These are phyloP conservation scores for Alfaro cultratus DNA, from an alignment of 2,797 vertebrate genomes.

Conservation along the genomic window DNA sequence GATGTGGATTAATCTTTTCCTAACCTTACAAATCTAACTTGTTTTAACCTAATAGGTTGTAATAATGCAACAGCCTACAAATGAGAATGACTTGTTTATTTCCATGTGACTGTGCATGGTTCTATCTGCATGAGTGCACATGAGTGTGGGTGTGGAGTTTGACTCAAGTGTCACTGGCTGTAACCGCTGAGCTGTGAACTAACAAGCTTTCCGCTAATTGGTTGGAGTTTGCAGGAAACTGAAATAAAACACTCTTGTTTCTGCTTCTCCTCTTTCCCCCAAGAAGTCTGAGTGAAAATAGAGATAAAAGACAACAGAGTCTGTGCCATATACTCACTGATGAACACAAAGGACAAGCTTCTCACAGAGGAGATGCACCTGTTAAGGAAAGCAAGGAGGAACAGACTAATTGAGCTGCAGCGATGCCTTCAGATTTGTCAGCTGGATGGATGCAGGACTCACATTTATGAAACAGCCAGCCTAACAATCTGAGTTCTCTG, in stretches of 20 bases:
- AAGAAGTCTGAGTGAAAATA: conserved; percentile 36
- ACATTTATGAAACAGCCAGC: conserved; percentile 29
- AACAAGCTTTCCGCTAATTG: conserved; percentile 79
- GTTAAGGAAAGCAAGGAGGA: conserved; percentile 13
- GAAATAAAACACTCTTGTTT: conserved; percentile 64
- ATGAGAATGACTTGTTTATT: conserved; percentile 1
- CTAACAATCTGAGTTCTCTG: conserved; percentile 13
- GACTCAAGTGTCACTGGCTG: conserved; percentile 41
- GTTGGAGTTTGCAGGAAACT: conserved; percentile 58
- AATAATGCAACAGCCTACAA: neutral
- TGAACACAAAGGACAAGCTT: conserved; percentile 20
- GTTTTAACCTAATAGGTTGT: neutral
- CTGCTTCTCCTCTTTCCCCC: conserved; percentile 13
- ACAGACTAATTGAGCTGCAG: conserved; percentile 23
- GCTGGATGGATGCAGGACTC: conserved; percentile 31
- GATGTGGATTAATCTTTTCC: neutral
- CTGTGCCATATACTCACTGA: neutral
- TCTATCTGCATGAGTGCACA: neutral
- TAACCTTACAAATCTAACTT: neutral
- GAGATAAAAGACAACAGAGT: conserved; percentile 23
- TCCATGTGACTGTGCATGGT: neutral
- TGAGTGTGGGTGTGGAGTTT: conserved; percentile 25
- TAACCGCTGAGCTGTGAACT: conserved; percentile 28
- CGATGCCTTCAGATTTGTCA: conserved; percentile 27
- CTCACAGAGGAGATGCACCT: conserved; percentile 12